A percentile compares a stretch with the other conserved stretches of the same genome.
Evolutionary conservation across 2,113 vertebrate species (phyloP).

Genomic region (Eulemur rufifrons): DNA sequence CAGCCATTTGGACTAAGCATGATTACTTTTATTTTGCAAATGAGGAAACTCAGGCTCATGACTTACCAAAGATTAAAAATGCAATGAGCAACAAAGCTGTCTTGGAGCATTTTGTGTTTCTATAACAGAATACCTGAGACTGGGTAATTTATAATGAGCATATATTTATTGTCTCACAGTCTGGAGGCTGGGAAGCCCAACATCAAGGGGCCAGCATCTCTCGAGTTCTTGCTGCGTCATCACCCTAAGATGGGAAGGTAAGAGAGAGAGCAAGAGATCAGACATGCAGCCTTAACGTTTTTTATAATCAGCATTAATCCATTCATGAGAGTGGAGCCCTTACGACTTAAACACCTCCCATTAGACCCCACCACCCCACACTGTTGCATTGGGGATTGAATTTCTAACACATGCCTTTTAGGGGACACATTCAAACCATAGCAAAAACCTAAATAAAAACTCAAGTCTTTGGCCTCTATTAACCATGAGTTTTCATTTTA

Average conservation of each 20-base stretch:
- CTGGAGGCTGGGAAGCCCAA: background rate
- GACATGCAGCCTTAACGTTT: background rate
- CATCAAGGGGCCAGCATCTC: background rate
- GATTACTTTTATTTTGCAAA: background rate
- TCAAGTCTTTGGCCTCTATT: background rate
- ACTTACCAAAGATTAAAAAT: background rate
- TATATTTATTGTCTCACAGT: background rate
- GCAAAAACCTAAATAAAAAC: background rate
- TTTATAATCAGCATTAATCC: background rate
- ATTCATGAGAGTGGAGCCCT: background rate
- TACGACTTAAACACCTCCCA: background rate
- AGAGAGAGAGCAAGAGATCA: background rate
- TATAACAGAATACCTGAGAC: background rate
- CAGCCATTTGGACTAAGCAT: background rate
- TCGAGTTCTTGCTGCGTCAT: background rate
- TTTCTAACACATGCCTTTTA: background rate
- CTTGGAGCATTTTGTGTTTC: background rate
- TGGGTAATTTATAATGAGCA: background rate
- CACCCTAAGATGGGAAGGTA: background rate
- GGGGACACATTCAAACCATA: background rate
- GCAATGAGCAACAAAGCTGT: background rate
- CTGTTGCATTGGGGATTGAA: background rate
- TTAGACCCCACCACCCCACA: background rate
- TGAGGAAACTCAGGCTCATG: background rate
- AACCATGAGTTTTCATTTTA: background rate